Conservation (phyloP, 2,797 vertebrate species). For the Epinephelus coioides region DNA sequence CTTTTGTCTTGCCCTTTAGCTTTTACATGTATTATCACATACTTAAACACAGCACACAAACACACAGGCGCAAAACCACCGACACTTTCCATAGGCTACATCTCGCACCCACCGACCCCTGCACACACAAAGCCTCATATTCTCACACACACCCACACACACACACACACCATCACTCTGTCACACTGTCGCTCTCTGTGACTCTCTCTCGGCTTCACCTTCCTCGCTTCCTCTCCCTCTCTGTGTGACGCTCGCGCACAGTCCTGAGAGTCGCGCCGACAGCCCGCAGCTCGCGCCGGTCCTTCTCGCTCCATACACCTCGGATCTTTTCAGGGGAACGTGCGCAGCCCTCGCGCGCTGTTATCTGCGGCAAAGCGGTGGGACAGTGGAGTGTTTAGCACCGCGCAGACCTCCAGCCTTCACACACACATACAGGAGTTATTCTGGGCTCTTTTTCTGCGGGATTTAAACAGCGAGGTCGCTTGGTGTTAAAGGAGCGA, state of each 20-base stretch:
- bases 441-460: background rate
- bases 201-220: constrained; percentile 29
- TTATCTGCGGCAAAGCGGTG: background rate
- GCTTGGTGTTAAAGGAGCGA: background rate
- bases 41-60: background rate
- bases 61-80: constrained; percentile 6
- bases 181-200: background rate
- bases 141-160: background rate
- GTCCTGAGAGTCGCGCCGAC: constrained; percentile 24
- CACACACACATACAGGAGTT: background rate
- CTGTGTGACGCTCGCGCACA: constrained; percentile 16
- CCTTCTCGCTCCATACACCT: background rate
- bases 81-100: constrained; percentile 36
- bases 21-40: background rate
- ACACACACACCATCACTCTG: background rate
- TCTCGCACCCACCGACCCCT: constrained; percentile 7
- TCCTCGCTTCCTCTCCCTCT: constrained; percentile 3
- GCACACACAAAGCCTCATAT: background rate
- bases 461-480: background rate
- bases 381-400: background rate
- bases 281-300: constrained; percentile 47
- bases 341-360: constrained; percentile 31
- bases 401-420: background rate
- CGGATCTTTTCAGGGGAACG: constrained; percentile 17
- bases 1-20: background rate